These are phyloP conservation scores for Drosophila tristis DNA, from an alignment of 1,140 invertebrate species.

Conservation along the genomic window DNA sequence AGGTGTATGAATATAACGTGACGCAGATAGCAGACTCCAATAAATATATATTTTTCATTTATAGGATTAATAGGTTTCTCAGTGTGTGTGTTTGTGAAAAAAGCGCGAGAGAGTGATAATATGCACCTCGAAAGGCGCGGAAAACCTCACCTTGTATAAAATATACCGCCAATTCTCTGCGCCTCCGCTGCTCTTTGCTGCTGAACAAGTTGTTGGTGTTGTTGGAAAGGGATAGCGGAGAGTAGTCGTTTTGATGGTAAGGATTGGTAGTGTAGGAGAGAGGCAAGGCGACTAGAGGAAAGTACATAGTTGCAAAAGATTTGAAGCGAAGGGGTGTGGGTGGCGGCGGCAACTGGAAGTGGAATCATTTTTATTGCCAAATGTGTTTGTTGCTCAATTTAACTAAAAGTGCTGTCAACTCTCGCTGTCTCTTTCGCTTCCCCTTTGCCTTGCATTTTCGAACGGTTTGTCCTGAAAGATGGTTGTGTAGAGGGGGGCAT, in stretches of 20 bases:
- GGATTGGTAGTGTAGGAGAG: neutral
- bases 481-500: neutral
- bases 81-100: too few relatives aligned
- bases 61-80: too few relatives aligned
- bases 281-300: conserved; percentile 1
- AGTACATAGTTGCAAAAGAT: neutral
- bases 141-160: too few relatives aligned
- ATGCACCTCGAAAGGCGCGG: too few relatives aligned
- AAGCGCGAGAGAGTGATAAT: too few relatives aligned
- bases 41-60: too few relatives aligned
- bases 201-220: neutral
- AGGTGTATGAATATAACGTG: too few relatives aligned
- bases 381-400: conserved; percentile 82
- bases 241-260: neutral
- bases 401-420: conserved; percentile 77
- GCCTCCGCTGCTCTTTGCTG: too few relatives aligned
- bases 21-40: too few relatives aligned
- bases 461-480: neutral
- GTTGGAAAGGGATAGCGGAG: conserved; percentile 1
- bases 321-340: neutral
- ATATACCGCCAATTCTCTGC: too few relatives aligned
- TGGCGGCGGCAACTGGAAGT: conserved; percentile 32
- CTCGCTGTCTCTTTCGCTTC: conserved; percentile 38
- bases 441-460: conserved; percentile 4
- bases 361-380: conserved; percentile 81